Conservation (phyloP, 2,113 vertebrate genomes). For the Periophthalmus modestus region DNA sequence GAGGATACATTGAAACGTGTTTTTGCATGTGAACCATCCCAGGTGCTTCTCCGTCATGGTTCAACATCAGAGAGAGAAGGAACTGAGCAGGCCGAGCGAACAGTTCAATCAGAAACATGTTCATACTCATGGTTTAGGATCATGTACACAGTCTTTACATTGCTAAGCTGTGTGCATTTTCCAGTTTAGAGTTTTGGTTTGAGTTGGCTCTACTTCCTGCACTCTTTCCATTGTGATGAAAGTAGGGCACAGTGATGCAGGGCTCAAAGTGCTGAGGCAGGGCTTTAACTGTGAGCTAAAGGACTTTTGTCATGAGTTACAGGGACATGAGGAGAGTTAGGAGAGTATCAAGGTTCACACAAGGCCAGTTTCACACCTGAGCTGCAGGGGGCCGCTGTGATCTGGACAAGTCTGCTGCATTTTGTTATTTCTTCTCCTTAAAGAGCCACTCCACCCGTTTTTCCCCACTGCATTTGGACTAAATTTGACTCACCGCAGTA, state of each 20-base stretch:
- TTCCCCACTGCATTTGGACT: too few relatives aligned
- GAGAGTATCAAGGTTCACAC: slow-evolving; percentile 32
- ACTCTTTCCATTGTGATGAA: slow-evolving; percentile 36
- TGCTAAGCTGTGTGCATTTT: neutral
- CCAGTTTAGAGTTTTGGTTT: neutral
- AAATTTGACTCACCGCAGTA: too few relatives aligned
- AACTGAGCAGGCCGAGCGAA: too few relatives aligned
- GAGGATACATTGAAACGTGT: too few relatives aligned
- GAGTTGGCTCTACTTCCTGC: neutral
- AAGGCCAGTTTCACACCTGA: neutral
- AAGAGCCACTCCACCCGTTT: too few relatives aligned
- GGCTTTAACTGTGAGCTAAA: slow-evolving; percentile 43
- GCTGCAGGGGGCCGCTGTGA: neutral
- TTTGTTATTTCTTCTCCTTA: neutral
- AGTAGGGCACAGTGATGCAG: slow-evolving; percentile 58
- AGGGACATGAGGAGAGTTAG: slow-evolving; percentile 28
- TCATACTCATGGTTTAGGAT: too few relatives aligned
- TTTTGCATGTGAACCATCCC: too few relatives aligned
- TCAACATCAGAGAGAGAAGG: too few relatives aligned
- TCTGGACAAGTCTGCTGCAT: neutral
- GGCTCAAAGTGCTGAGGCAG: slow-evolving; percentile 54
- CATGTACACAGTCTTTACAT: neutral
- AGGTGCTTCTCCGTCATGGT: too few relatives aligned
- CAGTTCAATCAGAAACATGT: too few relatives aligned
- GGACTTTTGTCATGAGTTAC: slow-evolving; percentile 21